Evolutionary conservation across 2,888 invertebrate species (phyloP).

Genomic region (Lasioglossum marginatum): DNA sequence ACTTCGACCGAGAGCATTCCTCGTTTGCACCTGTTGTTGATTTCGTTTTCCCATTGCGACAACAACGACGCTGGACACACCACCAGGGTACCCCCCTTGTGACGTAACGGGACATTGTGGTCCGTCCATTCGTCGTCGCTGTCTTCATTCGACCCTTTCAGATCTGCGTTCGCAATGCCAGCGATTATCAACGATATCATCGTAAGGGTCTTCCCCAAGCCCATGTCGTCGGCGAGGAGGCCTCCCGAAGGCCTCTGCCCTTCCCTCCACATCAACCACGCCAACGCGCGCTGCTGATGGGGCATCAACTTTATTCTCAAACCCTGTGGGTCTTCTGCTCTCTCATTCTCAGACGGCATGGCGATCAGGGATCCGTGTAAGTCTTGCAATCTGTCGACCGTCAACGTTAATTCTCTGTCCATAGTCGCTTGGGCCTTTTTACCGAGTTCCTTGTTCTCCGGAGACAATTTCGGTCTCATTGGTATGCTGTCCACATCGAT

Average conservation of each 20-base stretch:
- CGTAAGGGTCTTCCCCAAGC: conserved; percentile 93
- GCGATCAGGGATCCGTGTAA: conserved; percentile 90
- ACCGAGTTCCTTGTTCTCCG: conserved; percentile 67
- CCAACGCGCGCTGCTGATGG: conserved; percentile 94
- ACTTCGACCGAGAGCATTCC: conserved; percentile 88
- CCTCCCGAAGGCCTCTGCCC: conserved; percentile 94
- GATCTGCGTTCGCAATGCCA: conserved; percentile 78
- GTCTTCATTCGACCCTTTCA: conserved; percentile 81
- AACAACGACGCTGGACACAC: conserved; percentile 96
- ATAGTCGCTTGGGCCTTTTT: conserved; percentile 88
- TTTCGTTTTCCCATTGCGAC: conserved; percentile 95
- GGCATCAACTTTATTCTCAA: conserved; percentile 90
- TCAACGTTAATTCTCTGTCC: conserved; percentile 89
- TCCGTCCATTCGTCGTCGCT: conserved; percentile 67
- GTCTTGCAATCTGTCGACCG: conserved; percentile 89
- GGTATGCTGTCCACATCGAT: background rate
- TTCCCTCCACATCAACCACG: conserved; percentile 96
- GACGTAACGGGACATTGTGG: conserved; percentile 50
- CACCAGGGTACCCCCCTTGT: conserved; percentile 92
- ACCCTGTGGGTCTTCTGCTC: conserved; percentile 87
- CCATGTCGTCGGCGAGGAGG: conserved; percentile 94
- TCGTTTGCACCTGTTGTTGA: conserved; percentile 87
- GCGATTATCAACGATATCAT: conserved; percentile 90
- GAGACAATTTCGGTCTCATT: conserved; percentile 35
- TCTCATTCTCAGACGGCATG: conserved; percentile 87